These are phyloP conservation scores for Brachyptera risi DNA, from an alignment of 2,888 invertebrate species.

Conservation along the genomic window DNA sequence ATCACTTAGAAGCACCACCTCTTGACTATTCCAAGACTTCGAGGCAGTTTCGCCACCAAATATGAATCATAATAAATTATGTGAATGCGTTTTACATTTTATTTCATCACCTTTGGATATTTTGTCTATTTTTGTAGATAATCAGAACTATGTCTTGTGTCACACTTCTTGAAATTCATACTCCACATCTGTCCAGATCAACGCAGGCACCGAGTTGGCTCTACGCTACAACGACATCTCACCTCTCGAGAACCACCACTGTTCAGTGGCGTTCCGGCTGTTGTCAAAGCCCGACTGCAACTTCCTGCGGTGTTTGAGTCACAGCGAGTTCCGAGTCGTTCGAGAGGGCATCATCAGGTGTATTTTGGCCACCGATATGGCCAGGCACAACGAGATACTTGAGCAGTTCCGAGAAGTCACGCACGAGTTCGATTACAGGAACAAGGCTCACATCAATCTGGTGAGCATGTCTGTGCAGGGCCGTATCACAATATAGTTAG, in stretches of 20 bases:
- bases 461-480: no score
- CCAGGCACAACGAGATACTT: constrained; percentile 72
- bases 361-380: constrained; percentile 75
- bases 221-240: constrained; percentile 83
- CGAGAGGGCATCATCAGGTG: constrained; percentile 76
- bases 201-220: constrained; percentile 77
- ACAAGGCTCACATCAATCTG: constrained; percentile 66
- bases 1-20: no score
- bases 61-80: no score
- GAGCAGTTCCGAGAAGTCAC: constrained; percentile 64
- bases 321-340: constrained; percentile 51
- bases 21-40: no score
- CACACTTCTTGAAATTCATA: no score
- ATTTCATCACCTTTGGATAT: neutral
- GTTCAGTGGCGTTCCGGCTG: constrained; percentile 77
- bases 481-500: no score
- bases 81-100: neutral
- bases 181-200: constrained; percentile 54
- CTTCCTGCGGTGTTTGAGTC: constrained; percentile 63
- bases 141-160: no score
- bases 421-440: constrained; percentile 62
- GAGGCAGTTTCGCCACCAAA: no score
- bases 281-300: constrained; percentile 76
- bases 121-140: no score
- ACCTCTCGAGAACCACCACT: constrained; percentile 81